These are phyloP conservation scores for Junonia oenone DNA, from an alignment of 2,888 invertebrate genomes.

Conservation along the genomic window DNA sequence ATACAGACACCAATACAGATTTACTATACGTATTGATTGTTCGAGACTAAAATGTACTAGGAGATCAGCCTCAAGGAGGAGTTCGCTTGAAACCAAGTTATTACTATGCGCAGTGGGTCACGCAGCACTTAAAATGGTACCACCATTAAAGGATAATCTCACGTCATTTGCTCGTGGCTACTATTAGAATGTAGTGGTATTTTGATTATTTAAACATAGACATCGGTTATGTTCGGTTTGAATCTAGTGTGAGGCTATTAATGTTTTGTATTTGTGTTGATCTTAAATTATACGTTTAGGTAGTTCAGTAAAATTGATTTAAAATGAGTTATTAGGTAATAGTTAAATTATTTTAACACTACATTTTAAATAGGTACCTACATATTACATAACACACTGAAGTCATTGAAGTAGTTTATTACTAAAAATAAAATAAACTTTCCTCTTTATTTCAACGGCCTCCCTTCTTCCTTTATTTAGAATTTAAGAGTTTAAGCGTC, in stretches of 20 bases:
- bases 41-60: not conserved
- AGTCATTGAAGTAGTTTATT: too few species aligned
- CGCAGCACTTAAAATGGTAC: conserved; percentile 51
- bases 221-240: not conserved
- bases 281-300: too few species aligned
- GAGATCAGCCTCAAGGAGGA: not conserved
- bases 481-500: too few species aligned
- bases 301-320: too few species aligned
- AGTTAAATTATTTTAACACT: too few species aligned
- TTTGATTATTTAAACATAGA: conserved; percentile 1
- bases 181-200: conserved; percentile 16
- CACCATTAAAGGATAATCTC: conserved; percentile 60
- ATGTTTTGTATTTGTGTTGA: not conserved
- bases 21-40: not conserved
- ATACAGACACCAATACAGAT: not conserved
- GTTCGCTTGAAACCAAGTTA: not conserved
- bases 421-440: too few species aligned
- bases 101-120: conserved; percentile 29
- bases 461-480: too few species aligned
- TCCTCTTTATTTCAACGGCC: too few species aligned
- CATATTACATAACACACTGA: too few species aligned
- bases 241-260: not conserved
- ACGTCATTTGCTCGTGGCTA: conserved; percentile 52
- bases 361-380: too few species aligned
- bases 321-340: too few species aligned